phyloP scores from a whole-genome alignment of 2,888 invertebrate genomes.

The Portevinia maculata region DNA sequence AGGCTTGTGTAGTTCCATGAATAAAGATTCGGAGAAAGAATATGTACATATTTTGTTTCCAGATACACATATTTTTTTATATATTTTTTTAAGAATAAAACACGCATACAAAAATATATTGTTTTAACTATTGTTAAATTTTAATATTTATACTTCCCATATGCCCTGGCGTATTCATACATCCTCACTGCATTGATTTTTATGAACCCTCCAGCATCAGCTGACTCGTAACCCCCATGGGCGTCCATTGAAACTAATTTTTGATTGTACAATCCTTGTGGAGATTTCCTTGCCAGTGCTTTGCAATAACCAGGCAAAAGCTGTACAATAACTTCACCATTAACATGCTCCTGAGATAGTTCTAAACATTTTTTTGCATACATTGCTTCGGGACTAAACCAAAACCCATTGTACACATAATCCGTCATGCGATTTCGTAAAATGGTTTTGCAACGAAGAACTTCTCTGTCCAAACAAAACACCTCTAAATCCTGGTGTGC shows the following conservation, averaged over 20 bases:
- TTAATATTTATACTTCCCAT: constrained; percentile 77
- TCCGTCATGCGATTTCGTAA: constrained; percentile 90
- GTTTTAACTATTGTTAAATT: too few species aligned
- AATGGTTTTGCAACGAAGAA: constrained; percentile 88
- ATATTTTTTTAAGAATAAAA: too few species aligned
- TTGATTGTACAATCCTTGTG: constrained; percentile 87
- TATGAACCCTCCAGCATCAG: constrained; percentile 93
- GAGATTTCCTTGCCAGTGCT: constrained; percentile 78
- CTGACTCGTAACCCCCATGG: constrained; percentile 90
- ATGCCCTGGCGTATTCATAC: constrained; percentile 86
- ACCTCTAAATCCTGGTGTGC: constrained; percentile 92
- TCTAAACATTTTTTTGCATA: constrained; percentile 88
- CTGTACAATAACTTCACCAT: constrained; percentile 88
- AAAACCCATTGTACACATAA: constrained; percentile 93
- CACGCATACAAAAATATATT: too few species aligned
- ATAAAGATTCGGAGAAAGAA: too few species aligned
- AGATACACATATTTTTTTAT: too few species aligned
- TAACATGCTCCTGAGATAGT: constrained; percentile 88
- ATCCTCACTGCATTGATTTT: constrained; percentile 91
- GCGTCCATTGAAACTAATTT: constrained; percentile 93
- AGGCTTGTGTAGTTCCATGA: too few species aligned
- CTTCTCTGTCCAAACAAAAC: constrained; percentile 91
- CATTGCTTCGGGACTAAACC: constrained; percentile 93
- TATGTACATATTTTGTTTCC: too few species aligned
- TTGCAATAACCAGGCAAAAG: constrained; percentile 89